Percentiles rank a stretch among this genome's conserved stretches.
Conservation (phyloP, 2,888 invertebrate genomes). For the Phortica magna region DNA sequence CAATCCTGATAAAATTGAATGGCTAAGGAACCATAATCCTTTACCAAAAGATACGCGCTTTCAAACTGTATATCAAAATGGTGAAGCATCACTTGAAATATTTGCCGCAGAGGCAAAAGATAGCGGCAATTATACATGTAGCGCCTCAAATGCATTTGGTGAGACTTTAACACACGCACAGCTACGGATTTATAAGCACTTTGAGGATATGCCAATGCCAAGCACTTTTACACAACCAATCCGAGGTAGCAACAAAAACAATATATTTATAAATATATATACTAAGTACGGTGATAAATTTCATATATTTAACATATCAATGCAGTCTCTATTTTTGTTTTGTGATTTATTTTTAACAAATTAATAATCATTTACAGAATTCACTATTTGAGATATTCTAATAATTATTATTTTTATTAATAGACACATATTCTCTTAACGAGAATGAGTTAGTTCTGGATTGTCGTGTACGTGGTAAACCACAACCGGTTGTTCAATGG, state of each 20-base stretch:
- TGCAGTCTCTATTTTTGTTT: constrained; percentile 41
- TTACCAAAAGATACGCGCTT: constrained; percentile 80
- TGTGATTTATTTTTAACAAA: constrained; percentile 52
- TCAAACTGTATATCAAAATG: constrained; percentile 81
- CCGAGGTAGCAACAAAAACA: constrained; percentile 79
- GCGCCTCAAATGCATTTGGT: constrained; percentile 87
- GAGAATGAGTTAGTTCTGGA: constrained; percentile 88
- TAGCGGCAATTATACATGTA: constrained; percentile 88
- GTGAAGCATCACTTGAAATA: constrained; percentile 87
- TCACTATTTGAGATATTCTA: constrained; percentile 26
- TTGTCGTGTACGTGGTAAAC: constrained; percentile 87
- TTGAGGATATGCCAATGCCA: constrained; percentile 84
- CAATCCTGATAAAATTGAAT: constrained; percentile 81
- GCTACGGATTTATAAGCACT: constrained; percentile 86
- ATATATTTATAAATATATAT: neutral
- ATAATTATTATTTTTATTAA: constrained; percentile 30
- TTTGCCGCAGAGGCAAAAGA: constrained; percentile 83
- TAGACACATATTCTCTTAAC: constrained; percentile 85
- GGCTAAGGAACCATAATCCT: constrained; percentile 86
- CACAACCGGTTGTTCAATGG: constrained; percentile 87
- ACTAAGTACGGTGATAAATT: neutral
- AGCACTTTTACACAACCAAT: constrained; percentile 87
- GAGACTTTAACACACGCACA: constrained; percentile 84
- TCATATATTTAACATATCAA: constrained; percentile 36
- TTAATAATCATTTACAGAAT: neutral